These are phyloP conservation scores for Rousettus madagascariensis DNA, from an alignment of 2,797 vertebrate species.

Conservation along the genomic window DNA sequence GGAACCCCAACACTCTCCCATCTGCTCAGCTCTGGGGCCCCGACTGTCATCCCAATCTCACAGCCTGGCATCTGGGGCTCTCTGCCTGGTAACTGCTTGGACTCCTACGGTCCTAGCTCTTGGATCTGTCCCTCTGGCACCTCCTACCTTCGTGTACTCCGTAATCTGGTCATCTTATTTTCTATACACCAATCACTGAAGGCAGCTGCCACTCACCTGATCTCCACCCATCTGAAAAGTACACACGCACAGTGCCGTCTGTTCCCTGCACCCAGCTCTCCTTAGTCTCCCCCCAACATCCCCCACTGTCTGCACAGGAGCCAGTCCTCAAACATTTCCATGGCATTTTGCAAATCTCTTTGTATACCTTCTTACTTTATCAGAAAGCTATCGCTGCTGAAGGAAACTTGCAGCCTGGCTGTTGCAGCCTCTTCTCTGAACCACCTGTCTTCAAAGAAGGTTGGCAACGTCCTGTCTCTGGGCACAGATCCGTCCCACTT, in stretches of 20 bases:
- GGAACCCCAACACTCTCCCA: not conserved
- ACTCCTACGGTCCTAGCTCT: not conserved
- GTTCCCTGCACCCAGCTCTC: not conserved
- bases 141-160: not conserved
- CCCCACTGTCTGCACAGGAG: no score
- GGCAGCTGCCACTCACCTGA: not conserved
- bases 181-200: not conserved
- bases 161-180: not conserved
- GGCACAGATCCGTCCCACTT: not conserved
- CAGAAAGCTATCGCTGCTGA: not conserved
- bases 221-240: not conserved
- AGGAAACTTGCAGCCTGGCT: not conserved
- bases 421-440: not conserved
- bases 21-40: not conserved
- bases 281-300: not conserved
- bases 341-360: not conserved
- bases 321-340: not conserved
- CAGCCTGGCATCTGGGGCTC: not conserved
- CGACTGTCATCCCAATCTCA: not conserved
- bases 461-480: not conserved
- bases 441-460: not conserved
- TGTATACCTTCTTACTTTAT: not conserved
- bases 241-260: rapidly evolving
- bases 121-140: not conserved
- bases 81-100: not conserved